Conservation (phyloP, 1,140 invertebrate species). For the Subanguina moxae region DNA sequence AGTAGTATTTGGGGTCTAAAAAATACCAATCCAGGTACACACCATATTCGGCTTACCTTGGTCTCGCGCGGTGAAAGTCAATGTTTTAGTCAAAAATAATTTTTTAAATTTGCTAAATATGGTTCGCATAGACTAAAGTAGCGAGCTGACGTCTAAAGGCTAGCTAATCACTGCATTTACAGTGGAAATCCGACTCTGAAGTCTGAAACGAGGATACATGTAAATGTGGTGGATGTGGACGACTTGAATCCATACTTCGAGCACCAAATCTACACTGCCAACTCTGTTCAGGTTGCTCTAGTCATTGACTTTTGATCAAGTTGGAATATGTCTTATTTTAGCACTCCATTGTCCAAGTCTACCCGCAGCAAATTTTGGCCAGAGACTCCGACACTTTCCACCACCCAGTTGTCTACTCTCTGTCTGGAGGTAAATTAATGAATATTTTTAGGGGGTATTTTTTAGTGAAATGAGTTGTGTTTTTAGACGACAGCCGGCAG, state of each 20-base stretch:
- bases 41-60: too few species aligned
- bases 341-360: background rate
- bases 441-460: background rate
- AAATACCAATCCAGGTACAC: too few species aligned
- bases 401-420: background rate
- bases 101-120: too few species aligned
- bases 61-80: too few species aligned
- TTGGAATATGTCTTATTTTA: background rate
- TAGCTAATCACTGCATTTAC: too few species aligned
- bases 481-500: background rate
- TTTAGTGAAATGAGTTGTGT: too few species aligned
- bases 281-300: too few species aligned
- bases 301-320: background rate
- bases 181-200: background rate
- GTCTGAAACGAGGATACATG: background rate
- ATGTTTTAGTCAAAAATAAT: too few species aligned
- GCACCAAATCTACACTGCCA: background rate
- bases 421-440: background rate
- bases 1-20: background rate
- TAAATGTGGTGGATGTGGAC: background rate
- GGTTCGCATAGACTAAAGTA: too few species aligned
- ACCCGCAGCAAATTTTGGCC: background rate
- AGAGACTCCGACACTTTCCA: background rate
- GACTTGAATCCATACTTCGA: background rate
- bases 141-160: too few species aligned